Percentiles rank a stretch among this genome's conserved stretches.
Evolutionary conservation across 2,888 invertebrate species (phyloP).

Genomic region (Heterodera filipjevi): DNA sequence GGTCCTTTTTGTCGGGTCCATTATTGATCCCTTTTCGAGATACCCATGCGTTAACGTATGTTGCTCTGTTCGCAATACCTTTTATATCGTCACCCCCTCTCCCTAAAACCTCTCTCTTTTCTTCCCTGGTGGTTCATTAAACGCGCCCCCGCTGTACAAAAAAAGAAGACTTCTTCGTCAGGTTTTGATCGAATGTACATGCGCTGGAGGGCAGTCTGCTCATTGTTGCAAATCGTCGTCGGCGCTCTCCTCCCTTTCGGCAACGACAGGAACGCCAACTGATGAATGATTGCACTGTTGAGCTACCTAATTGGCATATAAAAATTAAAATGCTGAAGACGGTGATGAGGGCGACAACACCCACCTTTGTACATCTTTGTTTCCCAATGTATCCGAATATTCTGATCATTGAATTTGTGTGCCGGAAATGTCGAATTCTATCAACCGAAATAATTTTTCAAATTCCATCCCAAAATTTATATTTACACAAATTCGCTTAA

Average conservation of each 20-base stretch:
- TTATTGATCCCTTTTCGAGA: too few relatives aligned
- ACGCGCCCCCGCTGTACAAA: background rate
- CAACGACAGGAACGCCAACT: background rate
- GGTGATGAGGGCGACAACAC: background rate
- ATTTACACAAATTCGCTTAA: background rate
- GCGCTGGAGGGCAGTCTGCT: constrained; percentile 19
- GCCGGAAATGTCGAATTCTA: background rate
- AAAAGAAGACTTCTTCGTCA: constrained; percentile 1
- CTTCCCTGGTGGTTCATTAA: too few relatives aligned
- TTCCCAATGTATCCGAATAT: background rate
- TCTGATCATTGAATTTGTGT: background rate
- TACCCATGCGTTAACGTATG: too few relatives aligned
- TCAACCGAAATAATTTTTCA: too few relatives aligned
- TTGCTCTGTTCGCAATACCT: too few relatives aligned
- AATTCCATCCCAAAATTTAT: background rate
- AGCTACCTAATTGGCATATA: background rate
- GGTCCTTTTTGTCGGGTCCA: too few relatives aligned
- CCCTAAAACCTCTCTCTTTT: too few relatives aligned
- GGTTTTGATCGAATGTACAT: constrained; percentile 7
- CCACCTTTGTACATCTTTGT: background rate
- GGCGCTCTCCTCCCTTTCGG: background rate
- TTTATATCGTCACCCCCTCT: too few relatives aligned
- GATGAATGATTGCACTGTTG: background rate
- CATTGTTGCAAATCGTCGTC: background rate
- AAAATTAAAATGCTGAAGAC: too few relatives aligned